Evolutionary conservation across 2,797 vertebrate genomes (phyloP).

Genomic region (Danio tinwini): DNA sequence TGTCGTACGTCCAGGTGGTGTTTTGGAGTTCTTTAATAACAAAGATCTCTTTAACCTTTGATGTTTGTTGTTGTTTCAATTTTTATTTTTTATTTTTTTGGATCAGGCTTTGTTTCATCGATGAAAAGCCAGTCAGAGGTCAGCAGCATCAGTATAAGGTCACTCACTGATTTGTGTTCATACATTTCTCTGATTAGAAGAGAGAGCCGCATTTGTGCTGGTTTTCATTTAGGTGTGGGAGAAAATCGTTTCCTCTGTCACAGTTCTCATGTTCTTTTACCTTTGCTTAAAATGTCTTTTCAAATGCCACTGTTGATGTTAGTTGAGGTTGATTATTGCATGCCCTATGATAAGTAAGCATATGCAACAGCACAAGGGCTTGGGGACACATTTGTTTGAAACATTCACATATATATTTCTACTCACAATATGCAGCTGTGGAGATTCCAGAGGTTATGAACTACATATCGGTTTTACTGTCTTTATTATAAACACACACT

Average conservation of each 20-base stretch:
- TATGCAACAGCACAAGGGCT: too few species aligned
- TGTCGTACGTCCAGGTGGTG: background rate
- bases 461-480: too few species aligned
- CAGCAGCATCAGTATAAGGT: slow-evolving; percentile 2
- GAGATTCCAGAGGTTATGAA: too few species aligned
- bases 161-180: background rate
- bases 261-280: background rate
- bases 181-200: background rate
- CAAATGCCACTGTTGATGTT: too few species aligned
- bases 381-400: too few species aligned
- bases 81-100: background rate
- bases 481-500: too few species aligned
- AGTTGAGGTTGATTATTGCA: too few species aligned
- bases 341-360: too few species aligned
- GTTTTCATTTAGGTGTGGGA: background rate
- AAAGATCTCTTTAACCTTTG: slow-evolving; percentile 6
- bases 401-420: too few species aligned
- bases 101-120: background rate
- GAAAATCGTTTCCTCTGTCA: background rate
- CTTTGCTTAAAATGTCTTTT: background rate
- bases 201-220: background rate
- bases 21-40: slow-evolving; percentile 4
- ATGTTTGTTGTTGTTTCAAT: slow-evolving; percentile 1
- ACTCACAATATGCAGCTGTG: too few species aligned
- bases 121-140: slow-evolving; percentile 34